Conservation (phyloP, 2,888 invertebrate species). For the Vandiemenella viatica region DNA sequence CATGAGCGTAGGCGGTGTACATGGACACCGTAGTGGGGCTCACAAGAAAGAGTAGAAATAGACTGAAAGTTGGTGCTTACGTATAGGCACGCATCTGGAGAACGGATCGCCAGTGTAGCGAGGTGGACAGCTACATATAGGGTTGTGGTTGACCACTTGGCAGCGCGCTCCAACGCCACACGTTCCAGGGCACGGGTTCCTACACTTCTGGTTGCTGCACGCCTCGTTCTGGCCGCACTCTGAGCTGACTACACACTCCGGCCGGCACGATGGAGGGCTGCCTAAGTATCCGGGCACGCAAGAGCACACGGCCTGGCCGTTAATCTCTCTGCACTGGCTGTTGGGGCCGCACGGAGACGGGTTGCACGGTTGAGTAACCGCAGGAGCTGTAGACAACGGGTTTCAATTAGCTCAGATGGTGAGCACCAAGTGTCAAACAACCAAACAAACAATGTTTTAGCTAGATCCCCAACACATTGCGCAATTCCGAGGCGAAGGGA, state of each 20-base stretch:
- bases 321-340: slow-evolving; percentile 33
- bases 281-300: slow-evolving; percentile 34
- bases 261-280: slow-evolving; percentile 34
- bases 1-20: neutral
- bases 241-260: slow-evolving; percentile 35
- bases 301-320: slow-evolving; percentile 33
- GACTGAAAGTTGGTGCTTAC: neutral
- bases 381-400: slow-evolving; percentile 29
- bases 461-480: too few relatives aligned
- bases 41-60: too few relatives aligned
- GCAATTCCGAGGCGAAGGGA: too few relatives aligned
- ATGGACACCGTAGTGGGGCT: too few relatives aligned
- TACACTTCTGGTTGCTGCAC: slow-evolving; percentile 37
- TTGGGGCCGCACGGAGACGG: slow-evolving; percentile 37
- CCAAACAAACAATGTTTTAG: too few relatives aligned
- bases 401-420: too few relatives aligned
- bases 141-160: slow-evolving; percentile 57
- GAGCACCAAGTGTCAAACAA: too few relatives aligned
- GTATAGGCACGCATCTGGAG: slow-evolving; percentile 39
- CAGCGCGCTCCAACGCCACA: slow-evolving; percentile 53
- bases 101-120: slow-evolving; percentile 65
- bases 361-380: slow-evolving; percentile 44
- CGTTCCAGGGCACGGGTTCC: slow-evolving; percentile 36
- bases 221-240: slow-evolving; percentile 36
- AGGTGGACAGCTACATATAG: slow-evolving; percentile 53